Base-by-base conservation (phyloP, 2,888 invertebrate genomes). In the Lacanobia oleracea region DNA sequence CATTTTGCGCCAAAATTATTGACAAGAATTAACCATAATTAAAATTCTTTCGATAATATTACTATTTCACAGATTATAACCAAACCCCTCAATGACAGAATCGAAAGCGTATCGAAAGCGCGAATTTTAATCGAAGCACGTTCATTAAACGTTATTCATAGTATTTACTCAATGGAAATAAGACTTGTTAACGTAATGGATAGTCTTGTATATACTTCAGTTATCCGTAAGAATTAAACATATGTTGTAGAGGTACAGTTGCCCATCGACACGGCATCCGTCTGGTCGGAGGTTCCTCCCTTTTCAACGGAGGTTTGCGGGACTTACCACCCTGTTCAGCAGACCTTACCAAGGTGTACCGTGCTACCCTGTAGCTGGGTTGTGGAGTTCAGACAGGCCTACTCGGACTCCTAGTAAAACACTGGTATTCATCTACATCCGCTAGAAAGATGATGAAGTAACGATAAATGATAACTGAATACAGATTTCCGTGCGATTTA, bases 91-190 rank as follows among this genome's bases (percentile, higher is more conserved):
- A 18, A 45, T n/a, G 50, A n/a, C 50, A n/a, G n/a, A 27, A 53
- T 27, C 10, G 64, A 65, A 65, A 65, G 53, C 64, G 64, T 54
- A 53, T 0, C 53, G 64, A 54, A 60, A 43, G 23, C 9, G 40
- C 64, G 7, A 64, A 40, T 53, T 53, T 23, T 57, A 2, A 33
- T 33, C 18, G 45, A 61, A 45, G 9, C 37, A 23, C 51, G 21
- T 43, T 60, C 9, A 45, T 23, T 61, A 5, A 18, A 40, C 43
- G 18, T 60, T 45, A 3, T 45, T 18, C 23, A 61, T 18, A 61
- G 33, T 48, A 48, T 23, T 48, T 56, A 12, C 27, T 33, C 27
- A 48, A 33, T n/a, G 14, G 8, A 12, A 12, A 8, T 33, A 48
- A 48, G 27, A 59, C 5, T 9, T 40, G 59, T 40, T 54, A 53